Percentiles rank a stretch among this genome's conserved stretches.
These are phyloP conservation scores for Electrona antarctica DNA, from an alignment of 2,113 vertebrate genomes.

Conservation along the genomic window DNA sequence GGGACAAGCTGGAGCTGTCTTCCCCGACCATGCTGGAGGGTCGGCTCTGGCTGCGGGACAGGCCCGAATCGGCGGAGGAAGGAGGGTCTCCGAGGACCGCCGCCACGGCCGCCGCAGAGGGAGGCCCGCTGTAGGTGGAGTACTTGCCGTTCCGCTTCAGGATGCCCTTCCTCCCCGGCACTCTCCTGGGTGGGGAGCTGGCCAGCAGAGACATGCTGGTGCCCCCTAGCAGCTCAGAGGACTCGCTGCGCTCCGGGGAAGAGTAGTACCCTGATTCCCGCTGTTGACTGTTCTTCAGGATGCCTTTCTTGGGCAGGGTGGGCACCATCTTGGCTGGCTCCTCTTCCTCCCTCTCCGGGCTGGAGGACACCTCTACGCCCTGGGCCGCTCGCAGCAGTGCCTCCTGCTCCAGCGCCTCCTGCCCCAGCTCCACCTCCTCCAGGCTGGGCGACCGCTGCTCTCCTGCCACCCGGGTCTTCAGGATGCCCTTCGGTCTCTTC, in stretches of 20 bases:
- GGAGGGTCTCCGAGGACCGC: slow-evolving; percentile 67
- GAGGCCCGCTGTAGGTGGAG: slow-evolving; percentile 79
- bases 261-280: slow-evolving; percentile 97
- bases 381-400: slow-evolving; percentile 7
- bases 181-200: slow-evolving; percentile 72
- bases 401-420: slow-evolving; percentile 33
- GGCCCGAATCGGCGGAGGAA: slow-evolving; percentile 76
- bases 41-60: slow-evolving; percentile 92
- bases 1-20: slow-evolving; percentile 85
- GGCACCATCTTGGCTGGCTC: slow-evolving; percentile 80
- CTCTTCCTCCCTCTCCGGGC: slow-evolving; percentile 77
- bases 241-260: slow-evolving; percentile 94
- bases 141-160: slow-evolving; percentile 95
- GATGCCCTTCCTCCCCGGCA: slow-evolving; percentile 88
- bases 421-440: slow-evolving; percentile 80
- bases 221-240: slow-evolving; percentile 88
- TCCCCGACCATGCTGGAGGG: slow-evolving; percentile 91
- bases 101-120: slow-evolving; percentile 55
- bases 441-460: slow-evolving; percentile 88
- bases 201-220: slow-evolving; percentile 69
- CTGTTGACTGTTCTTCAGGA: slow-evolving; percentile 93
- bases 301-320: slow-evolving; percentile 94
- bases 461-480: slow-evolving; percentile 88
- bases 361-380: slow-evolving; percentile 71
- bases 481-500: slow-evolving; percentile 95